Base-by-base conservation (phyloP, 1,140 invertebrate species). In the Hypothenemus hampei region DNA sequence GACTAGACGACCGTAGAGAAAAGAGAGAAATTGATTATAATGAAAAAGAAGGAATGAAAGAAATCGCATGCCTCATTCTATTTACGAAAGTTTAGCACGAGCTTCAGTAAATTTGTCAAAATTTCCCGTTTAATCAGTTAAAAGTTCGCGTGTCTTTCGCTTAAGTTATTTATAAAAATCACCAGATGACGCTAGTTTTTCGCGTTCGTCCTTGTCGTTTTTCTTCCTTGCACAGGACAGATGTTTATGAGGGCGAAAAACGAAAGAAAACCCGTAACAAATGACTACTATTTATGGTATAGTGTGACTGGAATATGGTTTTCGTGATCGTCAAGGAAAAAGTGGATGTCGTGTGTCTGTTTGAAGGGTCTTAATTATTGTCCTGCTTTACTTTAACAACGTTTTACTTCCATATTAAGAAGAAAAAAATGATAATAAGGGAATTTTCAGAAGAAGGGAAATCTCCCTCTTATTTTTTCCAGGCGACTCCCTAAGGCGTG, bases 91-190 rank as follows among this genome's bases (percentile, higher is more conserved):
- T 44, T 41, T 36, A 57, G 36, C 54, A 60, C 58, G 58, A 52
- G 47, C 58, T 35, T 10, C 31, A 57, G 31, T 60, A 60, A 60
- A 60, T 60, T 60, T 57, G 54, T 60, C 58, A 52, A 60, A 60
- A 46, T 37, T 49, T 49, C 37, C 52, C 52, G 26, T 52, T 57
- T 56, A 60, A 60, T 57, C 48, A 52, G 47, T 26, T 16, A 20
- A 51, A 19, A 15, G 33, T 41, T 57, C 36, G 54, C 54, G 54
- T 57, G 54, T 33, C 24, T n/a, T n/a, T n/a, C n/a, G 15, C 7
- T 23, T 22, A 36, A 18, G 52, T 46, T 55, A 40, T 55, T 43
- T 48, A 48, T 55, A 55, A 55, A 55, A 47, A 55, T 55, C 24
- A 18, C 48, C 48, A 51, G 48, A 41, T 51, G 48, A 21, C 48